These are phyloP conservation scores for Latheticus oryzae DNA, from an alignment of 2,888 invertebrate genomes.

Conservation along the genomic window DNA sequence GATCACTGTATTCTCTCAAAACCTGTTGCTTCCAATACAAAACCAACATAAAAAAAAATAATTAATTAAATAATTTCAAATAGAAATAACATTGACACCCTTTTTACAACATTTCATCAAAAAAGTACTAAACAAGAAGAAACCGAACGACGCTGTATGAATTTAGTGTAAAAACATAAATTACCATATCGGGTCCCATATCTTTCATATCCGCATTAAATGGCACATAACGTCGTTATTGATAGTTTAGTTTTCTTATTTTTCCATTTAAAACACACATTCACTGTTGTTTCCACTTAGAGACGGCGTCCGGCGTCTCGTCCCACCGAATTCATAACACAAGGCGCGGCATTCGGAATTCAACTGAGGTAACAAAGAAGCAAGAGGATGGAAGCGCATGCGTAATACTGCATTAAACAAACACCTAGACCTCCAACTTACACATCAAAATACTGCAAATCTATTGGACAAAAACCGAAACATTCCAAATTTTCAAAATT, in stretches of 20 bases:
- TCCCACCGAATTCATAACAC: constrained; percentile 58
- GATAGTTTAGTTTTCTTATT: too few species aligned
- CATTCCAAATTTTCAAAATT: too few species aligned
- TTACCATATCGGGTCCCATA: constrained; percentile 86
- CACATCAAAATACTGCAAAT: too few species aligned
- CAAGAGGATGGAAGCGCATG: constrained; percentile 55
- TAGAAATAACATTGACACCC: too few species aligned
- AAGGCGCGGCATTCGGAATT: constrained; percentile 60
- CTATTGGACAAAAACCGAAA: too few species aligned
- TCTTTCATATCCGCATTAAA: constrained; percentile 74
- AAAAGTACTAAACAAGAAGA: too few species aligned
- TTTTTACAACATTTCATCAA: background rate
- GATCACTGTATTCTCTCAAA: constrained; percentile 68
- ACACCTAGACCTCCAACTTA: constrained; percentile 34
- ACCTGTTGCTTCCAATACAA: constrained; percentile 68
- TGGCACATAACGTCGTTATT: constrained; percentile 50
- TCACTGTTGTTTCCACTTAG: constrained; percentile 45
- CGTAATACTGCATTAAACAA: constrained; percentile 52
- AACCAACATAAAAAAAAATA: constrained; percentile 15
- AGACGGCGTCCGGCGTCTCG: constrained; percentile 64
- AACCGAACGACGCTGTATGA: too few species aligned
- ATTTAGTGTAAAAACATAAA: constrained; percentile 39
- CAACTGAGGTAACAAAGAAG: constrained; percentile 58
- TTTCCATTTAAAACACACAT: too few species aligned
- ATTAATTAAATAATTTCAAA: constrained; percentile 30